Evolutionary conservation across 2,888 invertebrate genomes (phyloP), one percentile per base, ranked within the genome.

Genomic region (Lymantria monacha): DNA sequence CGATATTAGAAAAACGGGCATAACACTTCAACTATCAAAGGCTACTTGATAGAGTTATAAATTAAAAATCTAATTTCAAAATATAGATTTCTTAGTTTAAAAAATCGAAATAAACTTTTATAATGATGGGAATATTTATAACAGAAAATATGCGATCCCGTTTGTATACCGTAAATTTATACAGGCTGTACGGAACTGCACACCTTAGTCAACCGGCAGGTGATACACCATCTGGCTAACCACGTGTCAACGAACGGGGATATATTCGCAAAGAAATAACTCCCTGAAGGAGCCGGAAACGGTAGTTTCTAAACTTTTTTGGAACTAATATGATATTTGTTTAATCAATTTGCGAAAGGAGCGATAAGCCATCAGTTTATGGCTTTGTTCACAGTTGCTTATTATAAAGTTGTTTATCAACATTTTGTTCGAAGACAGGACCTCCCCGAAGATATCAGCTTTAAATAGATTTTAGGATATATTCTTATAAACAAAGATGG

Each of bases 211-310:
- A 61, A 59, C 57, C 67, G 82, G 69, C 87, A 87, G 89, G 88
- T 87, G 88, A 83, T 78, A 66, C 61, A 56, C 76, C 88, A 88
- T 84, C 84, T 88, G 89, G 83, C 71, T 55, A 51, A 70, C 79
- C 87, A 85, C 87, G 87, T 85, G 88, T 81, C 85, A 81, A 81
- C 69, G 66, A 57, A 61, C 63, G 58, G 48, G 47, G 60, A 67
- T 62, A 73, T 56, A 79, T 79, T 75, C 71, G 69, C 79, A 74
- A 79, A 70, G 64, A 64, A 22, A 72, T 79, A 22, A 22, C 22
- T 76, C 74, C 65, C 64, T 58, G 73, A 75, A 76, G 74, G 65
- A 61, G 58, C 54, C 53, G 47, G n/a, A 66, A 68, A 70, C 69
- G 70, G 70, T 59, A 67, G 61, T 61, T 56, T 30, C 38, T 42